These are phyloP conservation scores for Furcifer pardalis DNA, from an alignment of 2,797 vertebrate species.

Conservation along the genomic window DNA sequence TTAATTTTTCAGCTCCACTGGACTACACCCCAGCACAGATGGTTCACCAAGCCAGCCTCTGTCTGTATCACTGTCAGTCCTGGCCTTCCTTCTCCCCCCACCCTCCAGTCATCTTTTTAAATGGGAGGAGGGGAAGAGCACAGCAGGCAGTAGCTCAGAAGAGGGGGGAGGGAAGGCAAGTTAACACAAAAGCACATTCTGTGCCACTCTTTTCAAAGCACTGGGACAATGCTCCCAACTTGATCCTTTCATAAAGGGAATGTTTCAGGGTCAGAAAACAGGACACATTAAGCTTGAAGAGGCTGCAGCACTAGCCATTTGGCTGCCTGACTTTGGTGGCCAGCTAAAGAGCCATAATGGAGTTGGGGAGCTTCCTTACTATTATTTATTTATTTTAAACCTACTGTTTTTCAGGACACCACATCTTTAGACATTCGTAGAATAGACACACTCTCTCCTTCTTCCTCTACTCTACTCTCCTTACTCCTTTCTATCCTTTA, in stretches of 20 bases:
- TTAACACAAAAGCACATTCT: slow-evolving; percentile 93
- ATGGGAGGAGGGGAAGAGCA: slow-evolving; percentile 69
- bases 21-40: slow-evolving; percentile 89
- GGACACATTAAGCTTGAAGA: slow-evolving; percentile 81
- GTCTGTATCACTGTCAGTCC: slow-evolving; percentile 79
- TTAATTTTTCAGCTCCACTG: slow-evolving; percentile 86
- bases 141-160: slow-evolving; percentile 78
- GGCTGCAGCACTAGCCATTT: slow-evolving; percentile 78
- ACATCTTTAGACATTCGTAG: slow-evolving; percentile 49
- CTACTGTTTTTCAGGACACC: slow-evolving; percentile 56
- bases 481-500: background rate
- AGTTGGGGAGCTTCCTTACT: slow-evolving; percentile 58
- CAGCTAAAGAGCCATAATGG: slow-evolving; percentile 76
- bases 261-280: slow-evolving; percentile 87
- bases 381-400: slow-evolving; percentile 48
- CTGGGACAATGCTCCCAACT: slow-evolving; percentile 82
- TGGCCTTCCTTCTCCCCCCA: slow-evolving; percentile 70
- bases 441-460: slow-evolving; percentile 29
- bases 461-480: fast-evolving
- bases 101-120: slow-evolving; percentile 42
- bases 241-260: slow-evolving; percentile 87
- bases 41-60: slow-evolving; percentile 83
- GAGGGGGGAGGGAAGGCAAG: slow-evolving; percentile 73
- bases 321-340: slow-evolving; percentile 79
- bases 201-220: slow-evolving; percentile 90